These are phyloP conservation scores for Pedetes capensis DNA, from an alignment of 2,113 vertebrate genomes.

Conservation along the genomic window DNA sequence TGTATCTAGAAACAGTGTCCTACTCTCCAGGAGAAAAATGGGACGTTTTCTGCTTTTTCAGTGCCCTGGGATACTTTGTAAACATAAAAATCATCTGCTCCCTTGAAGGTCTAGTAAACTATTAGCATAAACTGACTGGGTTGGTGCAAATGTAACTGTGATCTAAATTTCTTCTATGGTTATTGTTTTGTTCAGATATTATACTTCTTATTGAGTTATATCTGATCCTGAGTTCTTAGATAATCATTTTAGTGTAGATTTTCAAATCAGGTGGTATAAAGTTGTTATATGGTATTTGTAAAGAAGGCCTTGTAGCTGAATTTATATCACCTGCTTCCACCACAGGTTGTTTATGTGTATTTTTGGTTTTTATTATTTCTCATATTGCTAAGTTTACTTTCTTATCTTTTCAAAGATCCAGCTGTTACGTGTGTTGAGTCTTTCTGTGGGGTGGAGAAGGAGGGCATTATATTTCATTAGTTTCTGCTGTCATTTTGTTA, in stretches of 20 bases:
- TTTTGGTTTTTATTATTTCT: neutral
- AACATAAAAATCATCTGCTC: neutral
- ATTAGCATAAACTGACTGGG: neutral
- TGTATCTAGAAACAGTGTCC: neutral
- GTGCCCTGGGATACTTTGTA: neutral
- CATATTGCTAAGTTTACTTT: neutral
- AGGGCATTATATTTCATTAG: neutral
- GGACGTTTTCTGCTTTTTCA: neutral
- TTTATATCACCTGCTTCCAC: neutral
- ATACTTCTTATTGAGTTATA: neutral
- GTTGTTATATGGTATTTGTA: neutral
- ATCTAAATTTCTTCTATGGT: neutral
- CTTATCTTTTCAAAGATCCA: constrained; percentile 22
- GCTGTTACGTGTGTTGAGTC: neutral
- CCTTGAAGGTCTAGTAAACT: neutral
- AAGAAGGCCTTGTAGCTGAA: neutral
- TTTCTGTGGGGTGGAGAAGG: neutral
- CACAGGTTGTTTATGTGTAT: neutral
- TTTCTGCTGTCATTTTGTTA: constrained; percentile 47
- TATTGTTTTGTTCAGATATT: neutral
- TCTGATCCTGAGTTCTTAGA: neutral
- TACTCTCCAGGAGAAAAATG: neutral
- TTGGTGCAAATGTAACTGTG: neutral
- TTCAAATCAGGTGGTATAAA: neutral
- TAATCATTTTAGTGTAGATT: neutral